A percentile compares a stretch with the other conserved stretches of the same genome.
phyloP scores from a whole-genome alignment of 1,140 invertebrate species.

The Drosophila jambulina region DNA sequence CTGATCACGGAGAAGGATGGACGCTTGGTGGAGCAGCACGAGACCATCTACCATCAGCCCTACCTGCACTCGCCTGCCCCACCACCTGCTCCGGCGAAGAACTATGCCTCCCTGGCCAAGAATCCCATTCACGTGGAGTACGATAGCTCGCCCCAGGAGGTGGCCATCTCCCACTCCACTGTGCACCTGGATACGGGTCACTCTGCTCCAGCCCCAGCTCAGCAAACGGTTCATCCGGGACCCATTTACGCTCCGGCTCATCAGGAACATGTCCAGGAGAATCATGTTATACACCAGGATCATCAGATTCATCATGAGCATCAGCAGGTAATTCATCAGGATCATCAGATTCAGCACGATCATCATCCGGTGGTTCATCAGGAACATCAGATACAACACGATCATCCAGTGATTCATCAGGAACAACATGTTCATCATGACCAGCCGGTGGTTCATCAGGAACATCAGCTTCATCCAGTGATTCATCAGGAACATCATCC shows the following conservation, averaged over 20 bases:
- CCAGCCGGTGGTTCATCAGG: too few species aligned
- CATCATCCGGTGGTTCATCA: background rate
- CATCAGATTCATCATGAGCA: constrained; percentile 14
- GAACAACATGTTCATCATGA: constrained; percentile 10
- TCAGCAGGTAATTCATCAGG: constrained; percentile 3
- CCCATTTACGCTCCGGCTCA: background rate
- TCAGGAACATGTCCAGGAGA: constrained; percentile 2
- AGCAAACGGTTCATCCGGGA: constrained; percentile 2
- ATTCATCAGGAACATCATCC: constrained; percentile 1
- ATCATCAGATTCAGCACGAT: background rate
- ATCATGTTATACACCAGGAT: constrained; percentile 8
- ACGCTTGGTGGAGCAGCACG: constrained; percentile 72
- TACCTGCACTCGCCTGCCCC: constrained; percentile 36
- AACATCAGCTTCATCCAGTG: background rate
- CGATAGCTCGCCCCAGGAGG: constrained; percentile 63
- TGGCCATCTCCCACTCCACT: constrained; percentile 43
- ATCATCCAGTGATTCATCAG: background rate
- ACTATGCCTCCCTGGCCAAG: constrained; percentile 59
- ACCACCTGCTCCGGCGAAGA: constrained; percentile 2
- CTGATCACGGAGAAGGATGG: constrained; percentile 81
- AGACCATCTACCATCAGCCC: constrained; percentile 74
- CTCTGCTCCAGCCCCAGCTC: background rate
- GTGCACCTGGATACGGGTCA: constrained; percentile 37
- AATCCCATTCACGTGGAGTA: constrained; percentile 77
- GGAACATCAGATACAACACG: background rate